These are phyloP conservation scores for Enteromius trimaculatus DNA, from an alignment of 2,797 vertebrate genomes.

Conservation along the genomic window DNA sequence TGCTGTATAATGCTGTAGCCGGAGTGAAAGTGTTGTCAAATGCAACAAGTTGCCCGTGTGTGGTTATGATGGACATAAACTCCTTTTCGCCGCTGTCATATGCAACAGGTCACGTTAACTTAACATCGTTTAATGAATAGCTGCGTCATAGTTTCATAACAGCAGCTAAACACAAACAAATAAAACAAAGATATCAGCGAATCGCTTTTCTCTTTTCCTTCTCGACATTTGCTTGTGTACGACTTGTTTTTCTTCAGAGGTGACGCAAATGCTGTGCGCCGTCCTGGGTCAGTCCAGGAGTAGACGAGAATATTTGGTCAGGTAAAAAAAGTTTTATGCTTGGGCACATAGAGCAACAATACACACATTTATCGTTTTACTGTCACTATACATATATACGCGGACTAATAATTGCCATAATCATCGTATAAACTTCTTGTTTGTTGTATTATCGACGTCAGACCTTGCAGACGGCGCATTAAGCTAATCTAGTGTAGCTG, in stretches of 20 bases:
- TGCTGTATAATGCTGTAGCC: not conserved
- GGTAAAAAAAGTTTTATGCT: slow-evolving; percentile 54
- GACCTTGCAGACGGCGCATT: slow-evolving; percentile 6
- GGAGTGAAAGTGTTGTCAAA: not conserved
- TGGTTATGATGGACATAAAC: not conserved
- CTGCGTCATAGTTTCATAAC: slow-evolving; percentile 11
- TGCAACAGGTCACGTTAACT: not conserved
- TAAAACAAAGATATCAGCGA: not conserved
- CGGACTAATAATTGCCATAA: not conserved
- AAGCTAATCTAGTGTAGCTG: slow-evolving; percentile 18
- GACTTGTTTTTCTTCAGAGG: slow-evolving; percentile 10
- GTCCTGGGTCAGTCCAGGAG: slow-evolving; percentile 50
- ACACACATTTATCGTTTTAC: not conserved
- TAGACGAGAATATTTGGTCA: slow-evolving; percentile 45
- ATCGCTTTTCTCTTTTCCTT: not conserved
- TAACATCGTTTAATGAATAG: not conserved
- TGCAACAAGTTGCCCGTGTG: not conserved
- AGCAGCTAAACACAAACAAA: not conserved
- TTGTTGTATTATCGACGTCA: not conserved
- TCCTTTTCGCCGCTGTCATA: not conserved
- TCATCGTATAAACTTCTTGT: not conserved
- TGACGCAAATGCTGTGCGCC: slow-evolving; percentile 55
- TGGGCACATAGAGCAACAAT: not conserved
- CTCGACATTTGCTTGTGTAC: not conserved
- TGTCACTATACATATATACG: not conserved